Conservation (phyloP, 2,888 invertebrate genomes). For the Melanargia galathea region DNA sequence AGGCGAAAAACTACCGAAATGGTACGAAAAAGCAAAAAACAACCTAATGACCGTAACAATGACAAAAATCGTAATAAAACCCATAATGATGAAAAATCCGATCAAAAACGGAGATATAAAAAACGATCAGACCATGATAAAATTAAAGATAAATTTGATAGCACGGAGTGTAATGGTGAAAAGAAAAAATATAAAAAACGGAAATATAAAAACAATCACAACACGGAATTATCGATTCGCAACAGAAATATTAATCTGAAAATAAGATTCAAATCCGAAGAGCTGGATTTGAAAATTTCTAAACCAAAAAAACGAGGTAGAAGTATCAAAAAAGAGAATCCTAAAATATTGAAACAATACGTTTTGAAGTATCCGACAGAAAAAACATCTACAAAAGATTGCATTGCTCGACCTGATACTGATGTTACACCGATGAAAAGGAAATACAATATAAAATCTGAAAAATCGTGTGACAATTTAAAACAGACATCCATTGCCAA, state of each 20-base stretch:
- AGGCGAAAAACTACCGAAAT: conserved; percentile 29
- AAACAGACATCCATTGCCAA: conserved; percentile 64
- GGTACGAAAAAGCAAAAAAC: conserved; percentile 3
- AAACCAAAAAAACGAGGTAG: conserved; percentile 33
- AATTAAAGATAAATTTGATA: not conserved
- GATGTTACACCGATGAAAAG: conserved; percentile 52
- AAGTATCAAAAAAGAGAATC: conserved; percentile 8
- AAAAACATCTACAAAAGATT: conserved; percentile 19
- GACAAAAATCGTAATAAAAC: not conserved
- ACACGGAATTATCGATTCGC: conserved; percentile 37
- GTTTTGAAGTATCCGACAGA: conserved; percentile 53
- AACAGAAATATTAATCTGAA: conserved; percentile 54
- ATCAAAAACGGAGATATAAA: not conserved
- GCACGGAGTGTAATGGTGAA: not conserved
- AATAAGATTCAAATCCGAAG: conserved; percentile 55
- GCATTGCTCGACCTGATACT: conserved; percentile 50
- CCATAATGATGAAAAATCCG: not conserved
- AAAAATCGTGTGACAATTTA: conserved; percentile 56
- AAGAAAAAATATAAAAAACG: conserved; percentile 20
- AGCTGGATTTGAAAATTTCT: conserved; percentile 53
- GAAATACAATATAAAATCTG: conserved; percentile 49
- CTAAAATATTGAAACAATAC: conserved; percentile 55
- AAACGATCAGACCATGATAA: not conserved
- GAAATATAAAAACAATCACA: conserved; percentile 36
- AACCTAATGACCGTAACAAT: not conserved